phyloP scores from a whole-genome alignment of 2,888 invertebrate species.

The Agrochola lychnidis region DNA sequence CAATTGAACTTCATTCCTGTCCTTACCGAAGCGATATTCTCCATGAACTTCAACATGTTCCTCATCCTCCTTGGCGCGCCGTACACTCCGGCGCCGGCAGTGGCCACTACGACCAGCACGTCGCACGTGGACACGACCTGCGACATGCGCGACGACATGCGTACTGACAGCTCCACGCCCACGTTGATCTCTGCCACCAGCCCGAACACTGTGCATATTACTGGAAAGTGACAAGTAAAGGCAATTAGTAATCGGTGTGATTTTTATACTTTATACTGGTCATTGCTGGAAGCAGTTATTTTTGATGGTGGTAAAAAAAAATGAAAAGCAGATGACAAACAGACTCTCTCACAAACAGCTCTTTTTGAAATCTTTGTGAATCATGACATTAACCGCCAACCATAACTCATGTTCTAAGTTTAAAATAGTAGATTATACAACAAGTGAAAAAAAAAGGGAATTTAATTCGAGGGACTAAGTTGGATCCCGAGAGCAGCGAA shows the following conservation, averaged over 20 bases:
- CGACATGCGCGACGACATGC: conserved; percentile 90
- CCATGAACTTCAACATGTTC: conserved; percentile 87
- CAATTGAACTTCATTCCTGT: not conserved
- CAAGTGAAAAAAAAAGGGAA: no score
- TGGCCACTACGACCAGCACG: conserved; percentile 88
- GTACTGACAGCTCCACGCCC: conserved; percentile 88
- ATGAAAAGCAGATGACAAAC: no score
- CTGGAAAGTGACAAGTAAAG: conserved; percentile 71
- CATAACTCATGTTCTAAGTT: no score
- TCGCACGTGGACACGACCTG: conserved; percentile 91
- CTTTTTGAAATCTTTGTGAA: no score
- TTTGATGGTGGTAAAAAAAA: no score
- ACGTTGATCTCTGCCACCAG: conserved; percentile 89
- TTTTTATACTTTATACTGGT: no score
- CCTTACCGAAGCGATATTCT: conserved; percentile 81
- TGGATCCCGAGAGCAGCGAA: no score
- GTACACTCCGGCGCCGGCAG: conserved; percentile 88
- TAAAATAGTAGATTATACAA: no score
- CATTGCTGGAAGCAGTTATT: no score
- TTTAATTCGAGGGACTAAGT: no score
- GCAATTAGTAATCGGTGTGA: not conserved
- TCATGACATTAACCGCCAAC: no score
- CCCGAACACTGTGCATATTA: conserved; percentile 86
- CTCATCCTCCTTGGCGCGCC: conserved; percentile 89
- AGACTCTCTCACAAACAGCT: no score